Percentiles rank a stretch among this genome's conserved stretches.
Conservation (phyloP, 2,113 vertebrate species). For the Oryzias celebensis region DNA sequence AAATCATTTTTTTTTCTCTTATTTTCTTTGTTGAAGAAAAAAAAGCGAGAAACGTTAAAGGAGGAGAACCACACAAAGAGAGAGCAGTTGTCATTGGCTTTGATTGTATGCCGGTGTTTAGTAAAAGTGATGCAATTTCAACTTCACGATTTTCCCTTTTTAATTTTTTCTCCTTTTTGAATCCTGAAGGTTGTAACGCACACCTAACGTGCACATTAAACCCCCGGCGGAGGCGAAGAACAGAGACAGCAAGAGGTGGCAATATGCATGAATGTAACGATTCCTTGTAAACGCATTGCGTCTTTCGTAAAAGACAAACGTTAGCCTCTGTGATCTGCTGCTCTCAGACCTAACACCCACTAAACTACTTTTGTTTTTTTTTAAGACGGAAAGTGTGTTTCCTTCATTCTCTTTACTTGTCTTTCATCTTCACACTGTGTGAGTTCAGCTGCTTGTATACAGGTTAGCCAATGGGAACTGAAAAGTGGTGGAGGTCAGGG, state of each 20-base stretch:
- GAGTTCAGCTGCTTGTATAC: slow-evolving; percentile 80
- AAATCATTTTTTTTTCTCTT: slow-evolving; percentile 60
- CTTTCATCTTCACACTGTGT: slow-evolving; percentile 35
- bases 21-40: slow-evolving; percentile 67
- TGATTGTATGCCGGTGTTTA: slow-evolving; percentile 69
- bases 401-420: slow-evolving; percentile 4
- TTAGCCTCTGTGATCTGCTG: slow-evolving; percentile 33
- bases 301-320: slow-evolving; percentile 15
- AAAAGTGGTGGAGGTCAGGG: slow-evolving; percentile 47
- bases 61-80: slow-evolving; percentile 42
- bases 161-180: slow-evolving; percentile 11
- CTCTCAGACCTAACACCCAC: slow-evolving; percentile 35
- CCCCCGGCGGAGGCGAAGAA: slow-evolving; percentile 3
- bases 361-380: slow-evolving; percentile 29
- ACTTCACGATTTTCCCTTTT: slow-evolving; percentile 14
- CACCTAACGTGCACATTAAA: slow-evolving; percentile 23
- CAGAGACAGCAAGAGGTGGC: slow-evolving; percentile 6
- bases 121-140: slow-evolving; percentile 24
- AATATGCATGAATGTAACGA: slow-evolving; percentile 63
- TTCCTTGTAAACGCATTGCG: slow-evolving; percentile 25
- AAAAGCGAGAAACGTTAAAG: slow-evolving; percentile 63
- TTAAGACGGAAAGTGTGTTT: slow-evolving; percentile 12
- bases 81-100: slow-evolving; percentile 66
- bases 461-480: slow-evolving; percentile 75
- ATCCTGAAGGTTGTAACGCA: slow-evolving; percentile 17